Conservation (phyloP, 2,113 vertebrate genomes). For the Hemichromis elongatus region DNA sequence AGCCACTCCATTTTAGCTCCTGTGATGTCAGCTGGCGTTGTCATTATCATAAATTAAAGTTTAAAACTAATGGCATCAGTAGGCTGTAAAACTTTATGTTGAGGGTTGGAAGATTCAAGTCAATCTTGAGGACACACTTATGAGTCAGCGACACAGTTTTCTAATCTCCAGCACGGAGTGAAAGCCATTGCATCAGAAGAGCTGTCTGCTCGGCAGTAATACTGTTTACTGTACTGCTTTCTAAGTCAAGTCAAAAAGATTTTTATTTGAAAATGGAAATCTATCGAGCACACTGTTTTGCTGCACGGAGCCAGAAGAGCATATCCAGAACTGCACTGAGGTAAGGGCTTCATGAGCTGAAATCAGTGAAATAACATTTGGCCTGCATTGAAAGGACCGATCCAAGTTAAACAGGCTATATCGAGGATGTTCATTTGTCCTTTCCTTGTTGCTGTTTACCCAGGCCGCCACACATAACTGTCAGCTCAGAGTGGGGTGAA, state of each 20-base stretch:
- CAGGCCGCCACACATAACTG: not conserved
- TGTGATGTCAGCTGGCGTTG: not conserved
- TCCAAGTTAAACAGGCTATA: not conserved
- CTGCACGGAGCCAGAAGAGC: not conserved
- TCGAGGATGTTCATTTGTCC: not conserved
- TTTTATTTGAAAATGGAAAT: not conserved
- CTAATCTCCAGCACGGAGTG: not conserved
- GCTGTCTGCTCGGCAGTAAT: not conserved
- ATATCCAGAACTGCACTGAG: not conserved
- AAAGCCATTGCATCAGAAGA: not conserved
- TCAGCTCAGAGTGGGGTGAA: not conserved
- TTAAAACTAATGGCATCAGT: not conserved
- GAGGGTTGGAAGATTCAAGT: not conserved
- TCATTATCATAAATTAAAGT: not conserved
- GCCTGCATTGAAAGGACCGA: not conserved
- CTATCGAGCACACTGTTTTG: not conserved
- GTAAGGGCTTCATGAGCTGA: not conserved
- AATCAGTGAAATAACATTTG: slow-evolving; percentile 25
- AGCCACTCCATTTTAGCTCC: not conserved
- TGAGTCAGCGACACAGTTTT: not conserved
- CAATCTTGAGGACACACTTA: not conserved
- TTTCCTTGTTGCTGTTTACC: not conserved
- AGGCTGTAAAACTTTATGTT: not conserved
- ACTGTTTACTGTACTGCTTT: not conserved
- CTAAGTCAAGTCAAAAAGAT: not conserved